Evolutionary conservation across 2,888 invertebrate species (phyloP).

Genomic region (Coelopa pilipes): DNA sequence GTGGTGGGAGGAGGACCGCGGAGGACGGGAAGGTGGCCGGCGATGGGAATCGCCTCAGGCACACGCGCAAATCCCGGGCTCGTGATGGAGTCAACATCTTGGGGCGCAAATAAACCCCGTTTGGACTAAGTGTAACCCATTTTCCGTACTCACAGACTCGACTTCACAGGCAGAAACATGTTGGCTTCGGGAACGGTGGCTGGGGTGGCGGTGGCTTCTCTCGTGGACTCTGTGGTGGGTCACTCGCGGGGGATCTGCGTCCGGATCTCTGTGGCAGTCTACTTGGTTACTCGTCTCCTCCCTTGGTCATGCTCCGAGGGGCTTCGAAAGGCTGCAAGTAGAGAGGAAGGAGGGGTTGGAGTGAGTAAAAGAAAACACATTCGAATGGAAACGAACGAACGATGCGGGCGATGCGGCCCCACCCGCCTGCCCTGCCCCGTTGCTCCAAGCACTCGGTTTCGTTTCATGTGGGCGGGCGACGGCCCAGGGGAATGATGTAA

Average conservation of each 20-base stretch:
- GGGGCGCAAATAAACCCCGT: too few species aligned
- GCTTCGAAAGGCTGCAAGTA: neutral
- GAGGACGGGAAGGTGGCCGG: neutral
- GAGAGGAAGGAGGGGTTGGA: too few species aligned
- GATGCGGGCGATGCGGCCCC: too few species aligned
- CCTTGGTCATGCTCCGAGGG: neutral
- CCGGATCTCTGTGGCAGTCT: neutral
- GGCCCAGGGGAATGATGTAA: too few species aligned
- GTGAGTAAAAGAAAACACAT: too few species aligned
- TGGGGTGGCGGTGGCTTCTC: neutral
- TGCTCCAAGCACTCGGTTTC: too few species aligned
- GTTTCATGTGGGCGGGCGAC: too few species aligned
- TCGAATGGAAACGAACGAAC: too few species aligned
- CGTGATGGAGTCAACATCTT: too few species aligned
- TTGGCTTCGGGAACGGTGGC: constrained; percentile 34
- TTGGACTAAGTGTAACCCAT: neutral
- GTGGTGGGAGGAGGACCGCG: neutral
- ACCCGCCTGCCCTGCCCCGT: too few species aligned
- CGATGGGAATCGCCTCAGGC: neutral
- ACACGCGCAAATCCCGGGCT: neutral
- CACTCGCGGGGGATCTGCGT: too few species aligned
- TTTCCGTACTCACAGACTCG: constrained; percentile 66
- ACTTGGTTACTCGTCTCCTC: neutral
- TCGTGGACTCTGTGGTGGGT: too few species aligned
- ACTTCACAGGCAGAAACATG: constrained; percentile 66